phyloP scores from a whole-genome alignment of 2,113 vertebrate genomes.

The Formicarius rufipectus region DNA sequence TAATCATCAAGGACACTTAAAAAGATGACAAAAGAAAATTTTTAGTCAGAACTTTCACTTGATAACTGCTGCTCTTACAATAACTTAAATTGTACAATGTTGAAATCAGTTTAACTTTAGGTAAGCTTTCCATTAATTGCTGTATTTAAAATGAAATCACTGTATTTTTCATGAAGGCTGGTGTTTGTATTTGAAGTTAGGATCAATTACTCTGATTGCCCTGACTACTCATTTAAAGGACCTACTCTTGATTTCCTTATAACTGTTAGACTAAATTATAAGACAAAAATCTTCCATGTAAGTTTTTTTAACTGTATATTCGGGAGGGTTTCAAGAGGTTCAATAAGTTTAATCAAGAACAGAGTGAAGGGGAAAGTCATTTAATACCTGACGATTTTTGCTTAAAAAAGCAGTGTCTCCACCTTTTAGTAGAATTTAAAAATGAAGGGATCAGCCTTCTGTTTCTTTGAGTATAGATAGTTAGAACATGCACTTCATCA shows the following conservation, averaged over 20 bases:
- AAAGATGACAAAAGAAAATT: too few relatives aligned
- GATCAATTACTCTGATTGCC: background rate
- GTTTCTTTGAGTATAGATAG: background rate
- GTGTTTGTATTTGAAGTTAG: background rate
- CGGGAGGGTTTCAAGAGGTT: background rate
- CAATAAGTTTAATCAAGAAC: background rate
- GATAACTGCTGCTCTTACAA: background rate
- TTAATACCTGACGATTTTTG: background rate
- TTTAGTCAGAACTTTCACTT: background rate
- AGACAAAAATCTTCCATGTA: background rate
- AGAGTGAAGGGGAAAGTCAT: background rate
- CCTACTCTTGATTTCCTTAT: background rate
- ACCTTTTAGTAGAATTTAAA: background rate
- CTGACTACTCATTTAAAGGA: background rate
- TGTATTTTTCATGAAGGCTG: background rate
- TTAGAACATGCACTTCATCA: background rate
- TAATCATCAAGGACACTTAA: background rate
- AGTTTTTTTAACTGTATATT: background rate
- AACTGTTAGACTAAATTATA: background rate
- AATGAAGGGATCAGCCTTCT: background rate
- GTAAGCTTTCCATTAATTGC: background rate
- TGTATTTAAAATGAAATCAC: background rate
- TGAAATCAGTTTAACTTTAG: background rate
- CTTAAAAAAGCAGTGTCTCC: background rate
- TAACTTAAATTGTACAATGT: background rate